Base-by-base conservation (phyloP, 2,888 invertebrate species). In the Drosophila limbata region DNA sequence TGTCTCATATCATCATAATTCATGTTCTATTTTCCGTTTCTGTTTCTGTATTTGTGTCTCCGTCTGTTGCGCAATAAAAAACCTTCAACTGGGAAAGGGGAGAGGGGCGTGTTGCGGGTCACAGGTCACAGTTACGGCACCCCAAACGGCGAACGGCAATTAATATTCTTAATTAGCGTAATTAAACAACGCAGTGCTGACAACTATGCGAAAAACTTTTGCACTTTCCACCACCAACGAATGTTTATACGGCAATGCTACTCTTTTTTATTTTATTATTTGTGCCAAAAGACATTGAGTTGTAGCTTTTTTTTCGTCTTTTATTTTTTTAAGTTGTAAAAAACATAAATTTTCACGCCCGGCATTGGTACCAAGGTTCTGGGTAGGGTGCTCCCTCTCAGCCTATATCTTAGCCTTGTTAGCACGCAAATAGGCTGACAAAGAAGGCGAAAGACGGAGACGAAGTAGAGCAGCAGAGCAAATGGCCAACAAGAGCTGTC, bases 161-260 rank as follows among this genome's bases (percentile, higher is more conserved):
- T 92, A 92, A 91, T 91, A 91, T 91, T 91, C 90, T 90, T 91
- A 92, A 92, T 92, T 92, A 91, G 90, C 88, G 90, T 91, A 91
- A 92, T 92, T 91, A 91, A 90, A 90, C 90, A 91, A 80, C 86
- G 83, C 79, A 81, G 84, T 81, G 87, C 91, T 91, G 91, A 91
- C 91, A 92, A 90, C 88, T 90, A 86, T 90, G 88, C 90, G 89
- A 90, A 91, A 91, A 90, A 79, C 77, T 88, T 90, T 84, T 67
- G 56, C 70, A 31, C 40, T 40, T 42, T 17, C 45, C 37, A n/a
- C 47, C 61, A 55, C 9, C 65, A 59, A 35, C 52, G 44, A 51
- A 62, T 61, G 59, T 60, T 51, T 60, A 35, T 63, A 57, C 65
- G 47, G 44, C 80, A 69, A 44, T 44, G 44, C 57, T 56, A 64